Evolutionary conservation across 1,140 invertebrate species (phyloP), one percentile per base, ranked within the genome.

Genomic region (Zaprionus tsacasi): DNA sequence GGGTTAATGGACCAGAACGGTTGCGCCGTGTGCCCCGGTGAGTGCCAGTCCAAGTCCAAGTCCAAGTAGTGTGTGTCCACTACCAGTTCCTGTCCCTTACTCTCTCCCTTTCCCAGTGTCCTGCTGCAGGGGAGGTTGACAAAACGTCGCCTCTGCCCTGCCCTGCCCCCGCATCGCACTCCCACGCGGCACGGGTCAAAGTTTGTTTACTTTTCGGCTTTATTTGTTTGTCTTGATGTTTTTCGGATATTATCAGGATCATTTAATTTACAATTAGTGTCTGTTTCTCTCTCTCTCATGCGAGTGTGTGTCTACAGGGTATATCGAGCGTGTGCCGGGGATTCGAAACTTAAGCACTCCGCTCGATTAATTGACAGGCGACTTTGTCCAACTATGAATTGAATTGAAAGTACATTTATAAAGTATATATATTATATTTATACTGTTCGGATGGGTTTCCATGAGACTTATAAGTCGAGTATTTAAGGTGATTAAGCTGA

Each of bases 1-100:
- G 88, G 81, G 88, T 91, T 91, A 91, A 91, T 91, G 88, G 88
- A 91, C 88, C 88, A 88, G 88, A 91, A 91, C 88, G 79, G 85
- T 89, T 85, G 81, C 85, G 85, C 78, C 78, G 86, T 89, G 78
- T 89, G 86, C 79, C 70, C 69, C 77, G 61, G 79, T 87, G 82
- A 86, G 82, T 87, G 82, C 60, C 40, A 15, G n/a, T 6, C n/a
- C 60, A n/a, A 15, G n/a, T 6, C n/a, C 70, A 58, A 27, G 36
- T 54, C 35, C 71, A 57, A 45, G 36, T 27, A 25, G 15, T 25
- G 4, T 36, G 30, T 27, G 2, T 50, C 25, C 15, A 30, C n/a
- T n/a, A 21, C 21, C 21, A 21, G 21, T 21, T 2, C 2, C 21
- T 21, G 38, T 63, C 12, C 15, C 35, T 25, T 63, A 38, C 11